Percentiles rank a stretch among this genome's conserved stretches.
Evolutionary conservation across 1,140 invertebrate species (phyloP).

Genomic region (Thaumatotibia leucotreta): DNA sequence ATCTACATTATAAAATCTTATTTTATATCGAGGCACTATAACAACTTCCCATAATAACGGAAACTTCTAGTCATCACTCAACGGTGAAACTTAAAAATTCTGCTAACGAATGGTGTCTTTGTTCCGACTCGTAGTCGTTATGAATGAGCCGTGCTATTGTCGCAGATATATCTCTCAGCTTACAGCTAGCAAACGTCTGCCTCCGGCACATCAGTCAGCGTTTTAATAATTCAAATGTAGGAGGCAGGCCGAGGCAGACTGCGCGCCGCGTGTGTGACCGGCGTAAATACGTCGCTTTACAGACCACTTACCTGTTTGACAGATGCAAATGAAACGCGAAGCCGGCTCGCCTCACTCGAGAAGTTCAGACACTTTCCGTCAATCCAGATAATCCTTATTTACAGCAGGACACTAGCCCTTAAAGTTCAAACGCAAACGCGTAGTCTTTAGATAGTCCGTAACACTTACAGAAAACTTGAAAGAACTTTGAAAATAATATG

Average conservation of each 20-base stretch:
- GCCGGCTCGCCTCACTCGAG: slow-evolving; percentile 37
- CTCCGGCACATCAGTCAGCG: slow-evolving; percentile 6
- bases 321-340: slow-evolving; percentile 52
- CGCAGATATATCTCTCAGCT: not conserved
- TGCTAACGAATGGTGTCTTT: not conserved
- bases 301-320: slow-evolving; percentile 53
- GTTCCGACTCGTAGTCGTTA: not conserved
- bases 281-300: slow-evolving; percentile 12
- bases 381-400: slow-evolving; percentile 59
- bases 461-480: slow-evolving; percentile 20
- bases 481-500: slow-evolving; percentile 19
- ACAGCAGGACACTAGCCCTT: slow-evolving; percentile 26
- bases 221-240: slow-evolving; percentile 14
- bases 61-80: not conserved
- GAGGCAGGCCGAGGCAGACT: not conserved
- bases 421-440: slow-evolving; percentile 29
- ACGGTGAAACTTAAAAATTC: not conserved
- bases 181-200: not conserved
- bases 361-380: slow-evolving; percentile 46
- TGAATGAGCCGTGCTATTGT: not conserved
- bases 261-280: slow-evolving; percentile 23
- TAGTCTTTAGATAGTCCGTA: slow-evolving; percentile 24
- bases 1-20: too few relatives aligned
- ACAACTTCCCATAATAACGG: not conserved
- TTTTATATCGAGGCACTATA: not conserved